Evolutionary conservation across 53 echinoderm and acorn worm genomes (phyloP).

Genomic region (Paracentrotus lividus): DNA sequence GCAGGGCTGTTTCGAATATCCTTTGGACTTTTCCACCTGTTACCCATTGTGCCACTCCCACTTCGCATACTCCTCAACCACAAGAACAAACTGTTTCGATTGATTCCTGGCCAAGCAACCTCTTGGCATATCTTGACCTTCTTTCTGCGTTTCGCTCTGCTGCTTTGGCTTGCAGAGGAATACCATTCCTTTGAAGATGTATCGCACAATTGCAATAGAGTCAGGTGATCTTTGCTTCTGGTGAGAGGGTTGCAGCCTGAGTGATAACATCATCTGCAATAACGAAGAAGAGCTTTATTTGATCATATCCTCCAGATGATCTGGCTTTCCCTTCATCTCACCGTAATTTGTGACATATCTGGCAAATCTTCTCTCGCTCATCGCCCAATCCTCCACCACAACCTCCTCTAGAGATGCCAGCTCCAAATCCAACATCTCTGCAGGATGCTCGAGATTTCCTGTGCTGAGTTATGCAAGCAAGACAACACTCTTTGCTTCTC

Average conservation of each 20-base stretch:
- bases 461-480: not conserved
- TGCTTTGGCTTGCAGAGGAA: constrained; percentile 67
- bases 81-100: constrained; percentile 86
- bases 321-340: not conserved
- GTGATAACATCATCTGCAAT: constrained; percentile 78
- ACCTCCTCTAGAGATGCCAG: not conserved
- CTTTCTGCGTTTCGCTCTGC: constrained; percentile 79
- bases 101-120: constrained; percentile 80
- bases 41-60: constrained; percentile 88
- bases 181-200: constrained; percentile 71
- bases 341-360: not conserved
- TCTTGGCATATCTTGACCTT: constrained; percentile 86
- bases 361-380: constrained; percentile 7
- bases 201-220: constrained; percentile 79
- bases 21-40: constrained; percentile 79
- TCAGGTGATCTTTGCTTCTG: constrained; percentile 68
- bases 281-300: constrained; percentile 61
- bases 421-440: constrained; percentile 58
- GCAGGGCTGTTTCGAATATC: constrained; percentile 86
- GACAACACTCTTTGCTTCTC: not conserved
- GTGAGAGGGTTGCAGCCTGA: constrained; percentile 74
- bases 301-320: not conserved
- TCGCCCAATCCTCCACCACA: not conserved
- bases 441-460: constrained; percentile 71
- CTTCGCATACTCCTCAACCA: constrained; percentile 88